Percentiles rank a stretch among this genome's conserved stretches.
Conservation (phyloP, 2,113 vertebrate genomes). For the Chamaetylas fuelleborni region DNA sequence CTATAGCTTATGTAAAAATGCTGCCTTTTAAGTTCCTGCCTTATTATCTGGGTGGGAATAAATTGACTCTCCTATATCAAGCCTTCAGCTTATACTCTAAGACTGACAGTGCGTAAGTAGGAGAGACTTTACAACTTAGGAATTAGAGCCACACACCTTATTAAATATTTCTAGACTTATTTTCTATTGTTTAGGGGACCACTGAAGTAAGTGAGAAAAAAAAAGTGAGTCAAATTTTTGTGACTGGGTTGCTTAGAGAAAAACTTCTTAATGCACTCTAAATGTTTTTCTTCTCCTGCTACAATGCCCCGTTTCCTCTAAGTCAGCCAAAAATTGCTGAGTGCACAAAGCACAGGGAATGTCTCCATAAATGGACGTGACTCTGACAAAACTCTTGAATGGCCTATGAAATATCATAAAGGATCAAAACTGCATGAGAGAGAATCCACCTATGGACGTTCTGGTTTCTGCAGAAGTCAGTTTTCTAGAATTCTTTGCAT, state of each 20-base stretch:
- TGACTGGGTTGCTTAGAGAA: background rate
- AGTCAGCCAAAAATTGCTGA: background rate
- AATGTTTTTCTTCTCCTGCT: background rate
- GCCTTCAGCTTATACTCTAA: background rate
- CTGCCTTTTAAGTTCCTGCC: background rate
- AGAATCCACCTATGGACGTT: background rate
- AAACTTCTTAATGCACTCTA: background rate
- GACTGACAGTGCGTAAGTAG: background rate
- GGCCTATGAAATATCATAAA: background rate
- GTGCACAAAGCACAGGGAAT: background rate
- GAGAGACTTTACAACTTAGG: background rate
- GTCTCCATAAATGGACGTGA: background rate
- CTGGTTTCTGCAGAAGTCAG: background rate
- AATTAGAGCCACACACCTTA: background rate
- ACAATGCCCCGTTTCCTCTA: background rate
- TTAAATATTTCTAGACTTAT: background rate
- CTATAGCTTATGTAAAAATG: background rate
- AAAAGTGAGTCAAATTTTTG: background rate
- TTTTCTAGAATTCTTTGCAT: background rate
- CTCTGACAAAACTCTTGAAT: background rate
- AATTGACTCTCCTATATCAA: background rate
- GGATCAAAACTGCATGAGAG: background rate
- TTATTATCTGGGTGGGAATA: background rate
- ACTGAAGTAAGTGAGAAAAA: background rate
- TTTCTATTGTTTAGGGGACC: background rate